A percentile compares a stretch with the other conserved stretches of the same genome.
These are phyloP conservation scores for Sebastes kiyomatsui DNA, from an alignment of 2,797 vertebrate species.

Conservation along the genomic window DNA sequence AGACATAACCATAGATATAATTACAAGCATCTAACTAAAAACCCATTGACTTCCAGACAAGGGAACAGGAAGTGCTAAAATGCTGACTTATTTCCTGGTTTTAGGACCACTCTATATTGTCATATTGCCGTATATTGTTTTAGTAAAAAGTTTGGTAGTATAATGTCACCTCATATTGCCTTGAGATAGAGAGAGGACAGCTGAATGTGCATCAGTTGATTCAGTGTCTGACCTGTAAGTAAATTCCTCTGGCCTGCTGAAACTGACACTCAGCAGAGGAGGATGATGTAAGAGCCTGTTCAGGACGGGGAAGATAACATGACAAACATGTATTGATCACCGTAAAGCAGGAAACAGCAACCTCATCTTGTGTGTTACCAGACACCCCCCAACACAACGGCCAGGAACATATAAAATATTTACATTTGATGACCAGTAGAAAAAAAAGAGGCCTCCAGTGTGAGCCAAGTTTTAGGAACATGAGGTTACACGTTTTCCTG, in stretches of 20 bases:
- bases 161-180: slow-evolving; percentile 40
- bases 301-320: slow-evolving; percentile 70
- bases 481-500: slow-evolving; percentile 38
- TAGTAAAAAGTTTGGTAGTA: background rate
- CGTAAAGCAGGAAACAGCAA: slow-evolving; percentile 73
- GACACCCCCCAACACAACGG: slow-evolving; percentile 68
- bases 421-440: slow-evolving; percentile 74
- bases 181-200: background rate
- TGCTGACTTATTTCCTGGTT: no score
- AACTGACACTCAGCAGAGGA: slow-evolving; percentile 66
- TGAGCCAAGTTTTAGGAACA: slow-evolving; percentile 8
- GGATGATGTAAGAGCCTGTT: slow-evolving; percentile 70
- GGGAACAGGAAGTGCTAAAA: no score
- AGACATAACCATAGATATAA: no score
- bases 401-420: slow-evolving; percentile 80
- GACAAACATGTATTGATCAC: slow-evolving; percentile 74
- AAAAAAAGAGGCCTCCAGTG: slow-evolving; percentile 30
- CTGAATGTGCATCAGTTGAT: slow-evolving; percentile 38
- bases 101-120: no score
- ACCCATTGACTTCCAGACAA: no score
- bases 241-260: slow-evolving; percentile 71
- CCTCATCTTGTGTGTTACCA: slow-evolving; percentile 75
- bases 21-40: no score
- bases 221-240: slow-evolving; percentile 76
- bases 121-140: background rate